phyloP scores from a whole-genome alignment of 2,113 vertebrate species.

The Eonycteris spelaea region DNA sequence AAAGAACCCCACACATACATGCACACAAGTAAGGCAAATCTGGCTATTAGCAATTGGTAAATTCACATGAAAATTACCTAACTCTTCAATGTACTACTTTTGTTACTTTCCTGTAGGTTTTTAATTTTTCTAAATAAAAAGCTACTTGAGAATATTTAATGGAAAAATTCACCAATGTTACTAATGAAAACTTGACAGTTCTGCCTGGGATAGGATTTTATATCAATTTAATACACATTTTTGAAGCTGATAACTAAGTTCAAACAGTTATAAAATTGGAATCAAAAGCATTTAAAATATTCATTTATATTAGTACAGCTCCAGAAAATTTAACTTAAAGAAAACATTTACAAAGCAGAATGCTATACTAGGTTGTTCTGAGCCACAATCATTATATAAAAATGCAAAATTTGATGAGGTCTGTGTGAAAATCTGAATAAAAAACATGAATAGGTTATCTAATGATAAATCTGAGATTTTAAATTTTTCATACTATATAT shows the following conservation, averaged over 20 bases:
- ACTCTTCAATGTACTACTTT: neutral
- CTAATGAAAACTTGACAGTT: neutral
- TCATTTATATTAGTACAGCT: constrained; percentile 25
- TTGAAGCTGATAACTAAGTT: neutral
- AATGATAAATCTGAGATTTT: constrained; percentile 11
- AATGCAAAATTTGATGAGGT: neutral
- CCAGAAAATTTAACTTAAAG: constrained; percentile 6
- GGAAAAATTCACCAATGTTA: neutral
- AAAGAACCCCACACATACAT: too few species aligned
- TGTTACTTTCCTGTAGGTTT: constrained; percentile 12
- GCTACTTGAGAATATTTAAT: neutral
- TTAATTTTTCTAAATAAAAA: constrained; percentile 45
- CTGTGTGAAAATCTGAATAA: neutral
- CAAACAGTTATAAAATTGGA: neutral
- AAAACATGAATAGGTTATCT: neutral
- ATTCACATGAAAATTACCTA: neutral
- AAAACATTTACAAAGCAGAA: constrained; percentile 1
- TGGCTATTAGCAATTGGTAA: neutral
- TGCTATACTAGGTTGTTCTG: neutral
- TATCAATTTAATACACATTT: constrained; percentile 10
- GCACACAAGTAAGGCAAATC: neutral
- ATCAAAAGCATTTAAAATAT: neutral
- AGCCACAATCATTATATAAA: neutral
- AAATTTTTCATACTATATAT: neutral
- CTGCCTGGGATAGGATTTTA: neutral